Evolutionary conservation across 2,888 invertebrate species (phyloP).

Genomic region (Acleris holmiana): DNA sequence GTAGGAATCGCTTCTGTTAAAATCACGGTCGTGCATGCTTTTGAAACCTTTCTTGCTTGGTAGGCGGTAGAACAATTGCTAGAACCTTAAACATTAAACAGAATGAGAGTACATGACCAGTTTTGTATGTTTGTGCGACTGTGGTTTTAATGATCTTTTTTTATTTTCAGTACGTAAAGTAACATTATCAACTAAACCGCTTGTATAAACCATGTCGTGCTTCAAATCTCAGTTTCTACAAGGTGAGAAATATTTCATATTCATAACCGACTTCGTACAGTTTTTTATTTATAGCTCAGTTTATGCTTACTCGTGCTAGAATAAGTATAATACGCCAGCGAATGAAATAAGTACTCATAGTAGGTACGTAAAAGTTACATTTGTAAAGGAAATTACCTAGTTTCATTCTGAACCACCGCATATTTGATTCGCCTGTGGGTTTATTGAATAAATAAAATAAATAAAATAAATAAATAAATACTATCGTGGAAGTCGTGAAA

Average conservation of each 20-base stretch:
- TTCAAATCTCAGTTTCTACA: slow-evolving; percentile 3
- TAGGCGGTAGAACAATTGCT: not conserved
- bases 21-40: slow-evolving; percentile 33
- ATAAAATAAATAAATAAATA: no score
- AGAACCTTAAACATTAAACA: not conserved
- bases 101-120: not conserved
- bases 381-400: no score
- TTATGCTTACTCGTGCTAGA: not conserved
- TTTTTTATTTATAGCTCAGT: not conserved
- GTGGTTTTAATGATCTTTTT: slow-evolving; percentile 41
- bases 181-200: slow-evolving; percentile 39
- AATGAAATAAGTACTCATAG: no score
- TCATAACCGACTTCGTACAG: not conserved
- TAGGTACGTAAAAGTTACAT: no score
- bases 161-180: slow-evolving; percentile 60
- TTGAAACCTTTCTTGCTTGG: not conserved
- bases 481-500: no score
- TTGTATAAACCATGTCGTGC: slow-evolving; percentile 9
- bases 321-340: no score
- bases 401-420: no score
- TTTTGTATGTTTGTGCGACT: slow-evolving; percentile 27
- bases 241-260: slow-evolving; percentile 5
- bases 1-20: slow-evolving; percentile 8
- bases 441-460: no score
- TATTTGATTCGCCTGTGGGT: no score